These are phyloP conservation scores for Eretmochelys imbricata DNA, from an alignment of 2,113 vertebrate species.

Conservation along the genomic window DNA sequence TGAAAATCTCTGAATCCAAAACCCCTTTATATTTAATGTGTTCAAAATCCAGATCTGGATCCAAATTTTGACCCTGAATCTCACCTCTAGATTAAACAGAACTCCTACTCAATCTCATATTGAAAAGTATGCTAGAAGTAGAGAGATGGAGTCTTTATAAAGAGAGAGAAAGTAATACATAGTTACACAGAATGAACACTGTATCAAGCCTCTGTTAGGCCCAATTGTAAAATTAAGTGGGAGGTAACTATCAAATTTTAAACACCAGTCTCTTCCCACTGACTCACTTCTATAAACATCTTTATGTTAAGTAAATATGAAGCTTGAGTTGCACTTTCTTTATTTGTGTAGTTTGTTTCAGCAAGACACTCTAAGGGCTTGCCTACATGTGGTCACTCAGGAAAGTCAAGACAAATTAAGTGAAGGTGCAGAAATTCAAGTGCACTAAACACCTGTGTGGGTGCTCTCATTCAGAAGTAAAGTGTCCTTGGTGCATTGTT, in stretches of 20 bases:
- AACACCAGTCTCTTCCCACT: not conserved
- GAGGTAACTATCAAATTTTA: not conserved
- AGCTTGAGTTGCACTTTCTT: constrained; percentile 12
- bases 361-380: not conserved
- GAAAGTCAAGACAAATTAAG: not conserved
- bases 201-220: not conserved
- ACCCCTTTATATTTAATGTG: not conserved
- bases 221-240: not conserved
- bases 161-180: not conserved
- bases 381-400: too few species aligned
- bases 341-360: constrained; percentile 2
- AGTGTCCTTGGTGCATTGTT: not conserved
- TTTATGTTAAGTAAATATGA: constrained; percentile 29
- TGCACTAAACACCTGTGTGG: not conserved
- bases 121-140: not conserved
- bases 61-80: not conserved
- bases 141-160: not conserved
- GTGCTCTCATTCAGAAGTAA: not conserved
- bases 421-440: not conserved
- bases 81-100: not conserved
- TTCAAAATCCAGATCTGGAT: rapidly evolving
- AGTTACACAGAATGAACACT: not conserved
- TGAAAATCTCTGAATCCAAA: not conserved
- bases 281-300: not conserved
- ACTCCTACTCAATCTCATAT: not conserved